These are phyloP conservation scores for Crenichthys baileyi DNA, from an alignment of 2,797 vertebrate genomes.

Conservation along the genomic window DNA sequence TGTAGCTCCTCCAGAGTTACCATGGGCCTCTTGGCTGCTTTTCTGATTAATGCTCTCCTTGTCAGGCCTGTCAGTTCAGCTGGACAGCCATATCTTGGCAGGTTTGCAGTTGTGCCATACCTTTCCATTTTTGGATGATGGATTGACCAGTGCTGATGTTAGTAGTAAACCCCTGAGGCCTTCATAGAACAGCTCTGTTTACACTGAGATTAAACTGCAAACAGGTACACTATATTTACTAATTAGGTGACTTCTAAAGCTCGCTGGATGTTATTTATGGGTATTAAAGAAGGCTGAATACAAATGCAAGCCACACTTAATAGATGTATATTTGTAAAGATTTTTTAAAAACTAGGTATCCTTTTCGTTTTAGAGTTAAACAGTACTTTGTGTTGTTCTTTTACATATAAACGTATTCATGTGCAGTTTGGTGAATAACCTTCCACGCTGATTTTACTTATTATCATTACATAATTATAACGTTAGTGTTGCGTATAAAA, in stretches of 20 bases:
- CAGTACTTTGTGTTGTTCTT: not conserved
- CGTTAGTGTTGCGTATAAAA: not conserved
- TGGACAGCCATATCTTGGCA: no score
- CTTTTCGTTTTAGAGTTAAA: not conserved
- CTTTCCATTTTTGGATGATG: not conserved
- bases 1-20: no score
- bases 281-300: not conserved
- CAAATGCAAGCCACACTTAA: no score
- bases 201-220: not conserved
- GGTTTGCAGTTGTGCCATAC: no score
- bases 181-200: not conserved
- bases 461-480: not conserved
- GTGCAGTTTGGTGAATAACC: not conserved
- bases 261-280: not conserved
- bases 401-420: not conserved
- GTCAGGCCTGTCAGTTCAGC: no score
- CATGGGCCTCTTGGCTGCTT: no score
- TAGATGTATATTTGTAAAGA: no score
- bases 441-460: conserved; percentile 16
- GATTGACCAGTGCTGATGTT: not conserved
- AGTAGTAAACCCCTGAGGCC: no score
- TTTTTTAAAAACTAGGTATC: not conserved
- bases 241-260: not conserved
- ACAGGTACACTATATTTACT: not conserved
- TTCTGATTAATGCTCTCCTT: no score